phyloP scores from a whole-genome alignment of 2,888 invertebrate species.

The Cistogaster globosa region DNA sequence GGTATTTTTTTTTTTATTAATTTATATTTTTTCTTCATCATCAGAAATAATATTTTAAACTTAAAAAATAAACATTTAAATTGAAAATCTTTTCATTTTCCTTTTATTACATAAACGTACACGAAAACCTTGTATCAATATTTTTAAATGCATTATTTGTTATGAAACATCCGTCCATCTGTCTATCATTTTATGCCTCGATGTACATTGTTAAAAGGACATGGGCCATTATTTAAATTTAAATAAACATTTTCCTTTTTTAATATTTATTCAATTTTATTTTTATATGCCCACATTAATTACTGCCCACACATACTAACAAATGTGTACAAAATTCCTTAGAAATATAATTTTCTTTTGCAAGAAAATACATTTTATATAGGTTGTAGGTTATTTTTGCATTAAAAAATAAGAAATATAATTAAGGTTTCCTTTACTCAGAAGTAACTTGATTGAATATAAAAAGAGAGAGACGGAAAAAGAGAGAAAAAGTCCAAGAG shows the following conservation, averaged over 20 bases:
- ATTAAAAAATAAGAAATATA: slow-evolving; percentile 45
- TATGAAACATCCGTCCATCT: not conserved
- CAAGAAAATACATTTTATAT: slow-evolving; percentile 20
- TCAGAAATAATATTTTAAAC: no score
- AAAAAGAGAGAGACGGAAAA: not conserved
- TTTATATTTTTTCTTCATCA: no score
- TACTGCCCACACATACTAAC: not conserved
- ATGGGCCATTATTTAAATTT: slow-evolving; percentile 44
- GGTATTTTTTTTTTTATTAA: no score
- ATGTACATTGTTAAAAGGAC: slow-evolving; percentile 26
- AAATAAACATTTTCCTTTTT: slow-evolving; percentile 24
- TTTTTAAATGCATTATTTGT: not conserved
- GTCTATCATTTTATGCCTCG: not conserved
- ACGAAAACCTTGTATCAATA: not conserved
- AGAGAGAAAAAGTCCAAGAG: not conserved
- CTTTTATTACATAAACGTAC: no score
- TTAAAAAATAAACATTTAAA: no score
- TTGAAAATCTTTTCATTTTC: no score
- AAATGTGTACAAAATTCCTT: not conserved
- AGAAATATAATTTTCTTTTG: not conserved
- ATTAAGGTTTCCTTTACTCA: slow-evolving; percentile 56
- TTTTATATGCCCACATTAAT: not conserved
- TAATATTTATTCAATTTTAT: slow-evolving; percentile 47
- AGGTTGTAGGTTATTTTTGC: slow-evolving; percentile 31
- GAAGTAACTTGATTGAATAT: slow-evolving; percentile 38